These are phyloP conservation scores for Latheticus oryzae DNA, from an alignment of 2,888 invertebrate species.

Conservation along the genomic window DNA sequence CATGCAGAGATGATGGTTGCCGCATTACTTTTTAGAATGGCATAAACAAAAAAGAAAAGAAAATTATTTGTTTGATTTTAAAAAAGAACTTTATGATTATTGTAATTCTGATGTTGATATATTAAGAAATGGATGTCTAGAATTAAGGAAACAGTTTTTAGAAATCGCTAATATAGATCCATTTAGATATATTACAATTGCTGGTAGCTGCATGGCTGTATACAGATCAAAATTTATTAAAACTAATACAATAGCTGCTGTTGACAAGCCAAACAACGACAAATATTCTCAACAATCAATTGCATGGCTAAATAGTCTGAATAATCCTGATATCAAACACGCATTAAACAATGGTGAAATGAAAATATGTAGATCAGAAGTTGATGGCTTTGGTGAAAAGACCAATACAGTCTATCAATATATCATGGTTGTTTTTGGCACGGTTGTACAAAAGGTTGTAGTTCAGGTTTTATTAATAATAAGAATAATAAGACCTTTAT, in stretches of 20 bases:
- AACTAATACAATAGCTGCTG: constrained; percentile 9
- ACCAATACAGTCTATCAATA: constrained; percentile 15
- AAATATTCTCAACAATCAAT: constrained; percentile 7
- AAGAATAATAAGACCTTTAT: no score
- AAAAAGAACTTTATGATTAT: constrained; percentile 1
- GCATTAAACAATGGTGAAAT: no score
- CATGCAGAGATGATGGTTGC: no score
- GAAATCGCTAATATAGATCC: constrained; percentile 2
- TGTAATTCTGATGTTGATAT: constrained; percentile 4
- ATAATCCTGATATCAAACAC: background rate
- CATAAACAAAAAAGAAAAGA: background rate
- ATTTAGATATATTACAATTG: constrained; percentile 4
- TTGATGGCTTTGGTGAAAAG: constrained; percentile 9
- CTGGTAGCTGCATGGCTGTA: constrained; percentile 5
- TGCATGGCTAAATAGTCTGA: constrained; percentile 6
- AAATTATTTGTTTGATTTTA: background rate
- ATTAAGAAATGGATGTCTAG: constrained; percentile 3
- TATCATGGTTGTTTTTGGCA: constrained; percentile 9
- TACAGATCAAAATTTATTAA: constrained; percentile 12
- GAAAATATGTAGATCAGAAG: constrained; percentile 11
- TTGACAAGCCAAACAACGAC: constrained; percentile 7
- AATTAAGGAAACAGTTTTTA: constrained; percentile 2
- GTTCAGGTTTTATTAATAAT: no score
- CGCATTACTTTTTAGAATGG: no score
- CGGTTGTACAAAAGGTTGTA: background rate